Conservation (phyloP, 2,797 vertebrate genomes). For the Oryzias sinensis region DNA sequence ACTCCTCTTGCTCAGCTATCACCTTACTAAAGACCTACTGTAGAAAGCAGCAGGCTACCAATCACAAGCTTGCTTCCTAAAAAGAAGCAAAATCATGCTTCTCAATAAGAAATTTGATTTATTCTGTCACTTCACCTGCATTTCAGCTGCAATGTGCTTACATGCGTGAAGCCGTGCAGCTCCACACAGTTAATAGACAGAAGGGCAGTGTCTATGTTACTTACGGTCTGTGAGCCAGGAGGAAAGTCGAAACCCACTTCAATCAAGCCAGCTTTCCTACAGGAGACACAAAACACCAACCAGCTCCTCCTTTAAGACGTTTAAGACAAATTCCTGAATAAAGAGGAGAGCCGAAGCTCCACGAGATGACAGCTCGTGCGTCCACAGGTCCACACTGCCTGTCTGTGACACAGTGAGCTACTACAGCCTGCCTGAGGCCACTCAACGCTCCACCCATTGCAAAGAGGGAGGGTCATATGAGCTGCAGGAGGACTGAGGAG, state of each 20-base stretch:
- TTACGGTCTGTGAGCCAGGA: slow-evolving; percentile 53
- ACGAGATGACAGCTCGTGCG: slow-evolving; percentile 52
- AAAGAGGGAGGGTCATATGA: slow-evolving; percentile 5
- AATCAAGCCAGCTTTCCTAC: slow-evolving; percentile 29
- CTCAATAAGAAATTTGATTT: slow-evolving; percentile 19
- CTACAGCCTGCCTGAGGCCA: slow-evolving; percentile 61
- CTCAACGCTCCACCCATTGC: slow-evolving; percentile 64
- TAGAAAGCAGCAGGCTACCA: slow-evolving; percentile 48
- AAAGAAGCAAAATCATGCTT: slow-evolving; percentile 33
- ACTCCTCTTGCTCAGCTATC: slow-evolving; percentile 58
- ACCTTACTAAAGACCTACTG: slow-evolving; percentile 69
- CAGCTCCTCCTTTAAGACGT: slow-evolving; percentile 29
- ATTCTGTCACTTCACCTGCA: slow-evolving; percentile 48
- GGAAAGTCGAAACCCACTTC: slow-evolving; percentile 38
- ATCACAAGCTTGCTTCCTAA: slow-evolving; percentile 62
- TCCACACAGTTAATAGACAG: slow-evolving; percentile 64
- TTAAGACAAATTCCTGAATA: slow-evolving; percentile 55
- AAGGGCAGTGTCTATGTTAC: slow-evolving; percentile 47
- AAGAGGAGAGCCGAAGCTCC: slow-evolving; percentile 30
- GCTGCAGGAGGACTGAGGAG: neutral
- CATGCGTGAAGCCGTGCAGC: slow-evolving; percentile 72
- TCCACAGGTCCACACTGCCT: slow-evolving; percentile 48
- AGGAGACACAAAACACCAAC: slow-evolving; percentile 18
- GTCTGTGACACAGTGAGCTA: slow-evolving; percentile 62
- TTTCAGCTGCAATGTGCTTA: slow-evolving; percentile 38